Evolutionary conservation across 2,113 vertebrate genomes (phyloP).

Genomic region (Piprites chloris): DNA sequence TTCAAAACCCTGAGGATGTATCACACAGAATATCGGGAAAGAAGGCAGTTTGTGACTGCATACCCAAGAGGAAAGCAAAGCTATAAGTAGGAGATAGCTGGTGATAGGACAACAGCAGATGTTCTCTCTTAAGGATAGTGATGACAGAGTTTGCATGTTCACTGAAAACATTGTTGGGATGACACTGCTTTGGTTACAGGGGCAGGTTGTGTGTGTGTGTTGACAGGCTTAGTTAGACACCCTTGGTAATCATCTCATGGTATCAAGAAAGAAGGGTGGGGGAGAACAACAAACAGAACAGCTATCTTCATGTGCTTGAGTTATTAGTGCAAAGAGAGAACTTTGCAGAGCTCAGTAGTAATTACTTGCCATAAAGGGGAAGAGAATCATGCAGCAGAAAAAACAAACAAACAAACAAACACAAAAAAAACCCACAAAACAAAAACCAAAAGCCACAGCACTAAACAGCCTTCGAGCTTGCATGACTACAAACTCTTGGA

Average conservation of each 20-base stretch:
- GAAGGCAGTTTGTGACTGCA: neutral
- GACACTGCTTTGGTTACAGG: neutral
- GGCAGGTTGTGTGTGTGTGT: neutral
- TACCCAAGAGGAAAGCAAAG: neutral
- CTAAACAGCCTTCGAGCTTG: neutral
- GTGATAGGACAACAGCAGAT: constrained; percentile 21
- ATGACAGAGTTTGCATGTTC: neutral
- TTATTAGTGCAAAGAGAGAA: neutral
- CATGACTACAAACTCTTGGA: neutral
- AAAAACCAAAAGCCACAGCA: neutral
- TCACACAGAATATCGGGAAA: neutral
- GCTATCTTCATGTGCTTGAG: neutral
- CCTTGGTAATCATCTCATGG: neutral
- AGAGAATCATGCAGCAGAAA: neutral
- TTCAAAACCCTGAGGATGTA: neutral
- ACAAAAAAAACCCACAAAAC: neutral
- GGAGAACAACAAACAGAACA: neutral
- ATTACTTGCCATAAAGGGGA: neutral
- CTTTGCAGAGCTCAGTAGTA: neutral
- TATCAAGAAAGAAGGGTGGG: neutral
- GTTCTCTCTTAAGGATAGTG: neutral
- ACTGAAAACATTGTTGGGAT: neutral
- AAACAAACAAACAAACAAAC: neutral
- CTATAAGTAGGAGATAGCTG: neutral
- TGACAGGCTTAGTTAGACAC: neutral